Base-by-base conservation (phyloP, 1,140 invertebrate genomes). In the Pollicipes pollicipes region DNA sequence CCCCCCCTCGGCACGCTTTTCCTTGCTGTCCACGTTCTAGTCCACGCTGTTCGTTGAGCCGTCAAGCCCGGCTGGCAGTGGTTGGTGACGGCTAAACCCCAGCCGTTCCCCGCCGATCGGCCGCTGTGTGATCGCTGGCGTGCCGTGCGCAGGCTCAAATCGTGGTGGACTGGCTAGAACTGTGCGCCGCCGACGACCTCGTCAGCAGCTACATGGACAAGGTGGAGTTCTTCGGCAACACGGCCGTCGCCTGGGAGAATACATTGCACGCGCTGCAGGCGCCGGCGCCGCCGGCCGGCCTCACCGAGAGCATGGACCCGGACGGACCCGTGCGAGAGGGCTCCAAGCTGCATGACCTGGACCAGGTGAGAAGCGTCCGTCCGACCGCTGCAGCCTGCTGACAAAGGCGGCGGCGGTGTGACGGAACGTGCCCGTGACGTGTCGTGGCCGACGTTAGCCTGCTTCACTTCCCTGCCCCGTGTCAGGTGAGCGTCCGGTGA, bases 131-230 rank as follows among this genome's bases (percentile, higher is more conserved):
- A 31, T 70, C 66, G 69, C 28, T 37, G 70, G 32, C 68, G n/a
- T n/a, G n/a, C n/a, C n/a, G n/a, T n/a, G n/a, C n/a, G 32, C 73
- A 83, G 80, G 85, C 88, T 76, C 90, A 94, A 79, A 78, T 94
- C 68, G 86, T 97, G 37, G 87, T 96, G 28, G 93, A 97, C 79
- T 97, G 94, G 93, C 78, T 97, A 35, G 94, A 97, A 80, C 85
- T 86, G 69, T 91, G 88, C 79, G 87, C 89, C 26, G 80, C 85
- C 28, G 89, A 93, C 76, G 76, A 80, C 30, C 58, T 69, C 45
- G 68, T 73, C 27, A 68, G n/a, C 30, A 83, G 85, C 76, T 85
- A 85, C 58, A 83, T 84, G 70, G 82, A 82, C 68, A 83, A 84
- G 66, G 80, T 88, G 24, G 84, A 89, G 74, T 85, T 87, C 77